Evolutionary conservation across 2,797 vertebrate species (phyloP).

Genomic region (Argyrosomus regius): DNA sequence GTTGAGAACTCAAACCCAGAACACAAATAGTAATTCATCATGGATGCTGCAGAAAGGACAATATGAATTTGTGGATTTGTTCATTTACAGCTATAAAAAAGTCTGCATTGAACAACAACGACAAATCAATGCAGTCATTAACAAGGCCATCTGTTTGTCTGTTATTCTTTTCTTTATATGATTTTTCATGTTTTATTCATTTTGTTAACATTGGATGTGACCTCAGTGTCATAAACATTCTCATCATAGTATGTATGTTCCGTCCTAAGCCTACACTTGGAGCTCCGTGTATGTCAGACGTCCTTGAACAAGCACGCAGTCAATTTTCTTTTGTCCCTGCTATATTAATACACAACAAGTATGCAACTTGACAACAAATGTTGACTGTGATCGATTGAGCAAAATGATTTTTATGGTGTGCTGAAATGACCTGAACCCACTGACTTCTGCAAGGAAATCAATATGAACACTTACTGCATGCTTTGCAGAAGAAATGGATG

Average conservation of each 20-base stretch:
- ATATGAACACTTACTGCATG: neutral
- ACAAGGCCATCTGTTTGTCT: too few species aligned
- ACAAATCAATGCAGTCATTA: too few species aligned
- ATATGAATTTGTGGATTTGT: neutral
- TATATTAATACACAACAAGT: neutral
- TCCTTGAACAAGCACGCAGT: constrained; percentile 24
- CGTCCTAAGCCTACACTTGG: neutral
- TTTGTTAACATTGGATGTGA: neutral
- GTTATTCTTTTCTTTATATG: neutral
- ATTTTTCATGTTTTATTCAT: neutral
- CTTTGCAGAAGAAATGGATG: neutral
- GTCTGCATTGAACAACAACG: too few species aligned
- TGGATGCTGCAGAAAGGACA: neutral
- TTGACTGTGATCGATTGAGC: neutral
- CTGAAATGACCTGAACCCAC: neutral
- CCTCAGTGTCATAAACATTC: neutral
- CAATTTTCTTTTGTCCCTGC: neutral
- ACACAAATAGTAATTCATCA: neutral
- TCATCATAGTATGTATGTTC: neutral
- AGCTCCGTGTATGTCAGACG: constrained; percentile 1
- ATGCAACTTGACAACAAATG: neutral
- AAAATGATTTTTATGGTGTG: neutral
- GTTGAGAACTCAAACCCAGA: neutral
- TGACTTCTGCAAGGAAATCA: constrained; percentile 4
- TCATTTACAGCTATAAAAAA: neutral